Conservation (phyloP, 2,888 invertebrate species). For the Phorcus lineatus region DNA sequence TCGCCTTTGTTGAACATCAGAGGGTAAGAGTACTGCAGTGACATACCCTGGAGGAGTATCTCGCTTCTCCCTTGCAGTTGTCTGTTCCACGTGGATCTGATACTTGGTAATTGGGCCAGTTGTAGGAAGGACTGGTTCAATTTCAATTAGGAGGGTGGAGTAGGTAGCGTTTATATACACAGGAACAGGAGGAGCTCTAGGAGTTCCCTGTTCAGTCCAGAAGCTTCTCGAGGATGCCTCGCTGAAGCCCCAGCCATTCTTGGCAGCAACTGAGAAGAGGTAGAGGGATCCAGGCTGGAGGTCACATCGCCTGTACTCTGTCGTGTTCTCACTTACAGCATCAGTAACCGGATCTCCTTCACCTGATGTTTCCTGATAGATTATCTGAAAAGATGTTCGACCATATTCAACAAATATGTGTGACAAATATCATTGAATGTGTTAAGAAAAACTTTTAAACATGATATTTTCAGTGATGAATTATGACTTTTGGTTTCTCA, state of each 20-base stretch:
- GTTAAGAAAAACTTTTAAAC: too few relatives aligned
- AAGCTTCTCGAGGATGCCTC: slow-evolving; percentile 77
- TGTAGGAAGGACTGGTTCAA: slow-evolving; percentile 83
- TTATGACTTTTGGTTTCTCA: too few relatives aligned
- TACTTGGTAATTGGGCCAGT: slow-evolving; percentile 87
- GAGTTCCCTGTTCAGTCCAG: slow-evolving; percentile 85
- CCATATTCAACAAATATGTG: not conserved
- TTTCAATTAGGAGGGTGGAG: slow-evolving; percentile 81
- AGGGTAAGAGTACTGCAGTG: slow-evolving; percentile 84
- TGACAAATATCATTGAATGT: too few relatives aligned
- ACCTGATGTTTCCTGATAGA: not conserved
- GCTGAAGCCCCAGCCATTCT: slow-evolving; percentile 78
- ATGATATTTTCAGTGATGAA: too few relatives aligned
- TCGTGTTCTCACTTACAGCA: not conserved
- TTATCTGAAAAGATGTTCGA: not conserved
- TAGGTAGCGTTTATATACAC: slow-evolving; percentile 81
- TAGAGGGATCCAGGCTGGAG: slow-evolving; percentile 86
- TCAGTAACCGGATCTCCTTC: not conserved
- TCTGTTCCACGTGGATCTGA: slow-evolving; percentile 84
- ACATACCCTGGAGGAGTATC: slow-evolving; percentile 77
- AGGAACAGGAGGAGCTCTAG: slow-evolving; percentile 83
- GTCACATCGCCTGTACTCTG: slow-evolving; percentile 57
- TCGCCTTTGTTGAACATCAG: slow-evolving; percentile 78
- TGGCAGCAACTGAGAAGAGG: slow-evolving; percentile 84
- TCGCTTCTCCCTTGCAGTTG: slow-evolving; percentile 42